Percentiles rank a stretch among this genome's conserved stretches.
These are phyloP conservation scores for Alethe castanea DNA, from an alignment of 2,113 vertebrate genomes.

Conservation along the genomic window DNA sequence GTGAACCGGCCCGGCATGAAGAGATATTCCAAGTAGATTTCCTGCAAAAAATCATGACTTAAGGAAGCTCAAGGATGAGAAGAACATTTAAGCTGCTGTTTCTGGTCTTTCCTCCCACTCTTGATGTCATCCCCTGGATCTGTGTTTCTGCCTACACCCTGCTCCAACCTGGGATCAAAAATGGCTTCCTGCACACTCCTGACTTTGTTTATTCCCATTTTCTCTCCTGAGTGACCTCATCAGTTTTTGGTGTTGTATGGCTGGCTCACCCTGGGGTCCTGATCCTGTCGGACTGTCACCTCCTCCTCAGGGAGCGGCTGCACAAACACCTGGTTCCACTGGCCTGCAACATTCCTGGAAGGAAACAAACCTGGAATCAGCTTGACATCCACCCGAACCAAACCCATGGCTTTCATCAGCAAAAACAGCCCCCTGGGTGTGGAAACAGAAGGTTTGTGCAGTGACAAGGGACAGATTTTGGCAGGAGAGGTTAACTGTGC, in stretches of 20 bases:
- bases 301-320: conserved; percentile 89
- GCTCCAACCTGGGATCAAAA: background rate
- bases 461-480: background rate
- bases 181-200: background rate
- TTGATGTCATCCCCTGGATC: background rate
- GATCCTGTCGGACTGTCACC: conserved; percentile 81
- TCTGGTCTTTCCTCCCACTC: background rate
- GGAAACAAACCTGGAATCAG: background rate
- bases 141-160: background rate
- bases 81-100: background rate
- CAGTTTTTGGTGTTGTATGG: background rate
- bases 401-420: background rate
- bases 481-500: background rate
- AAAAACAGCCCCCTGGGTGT: rapidly evolving
- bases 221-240: background rate
- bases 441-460: background rate
- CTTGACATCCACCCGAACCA: background rate
- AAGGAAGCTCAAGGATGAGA: background rate
- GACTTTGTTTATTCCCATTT: background rate
- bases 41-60: conserved; percentile 63
- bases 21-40: conserved; percentile 85
- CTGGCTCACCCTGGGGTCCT: conserved; percentile 87
- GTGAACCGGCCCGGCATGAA: conserved; percentile 85
- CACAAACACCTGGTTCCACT: conserved; percentile 95
- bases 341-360: conserved; percentile 83